Percentiles rank a stretch among this genome's conserved stretches.
These are phyloP conservation scores for Coelopa pilipes DNA, from an alignment of 2,888 invertebrate genomes.

Conservation along the genomic window DNA sequence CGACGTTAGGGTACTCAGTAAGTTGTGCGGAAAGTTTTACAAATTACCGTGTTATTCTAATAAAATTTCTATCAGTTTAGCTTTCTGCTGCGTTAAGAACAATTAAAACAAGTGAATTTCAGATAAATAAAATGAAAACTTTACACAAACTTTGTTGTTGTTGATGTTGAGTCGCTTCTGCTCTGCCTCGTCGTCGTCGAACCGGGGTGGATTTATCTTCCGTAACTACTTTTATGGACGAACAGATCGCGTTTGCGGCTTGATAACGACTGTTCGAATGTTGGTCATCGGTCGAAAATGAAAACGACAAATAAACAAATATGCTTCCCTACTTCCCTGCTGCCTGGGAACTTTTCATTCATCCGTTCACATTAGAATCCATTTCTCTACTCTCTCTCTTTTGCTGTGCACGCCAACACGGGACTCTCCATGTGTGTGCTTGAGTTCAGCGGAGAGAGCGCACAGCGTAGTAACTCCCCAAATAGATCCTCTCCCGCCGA, in stretches of 20 bases:
- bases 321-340: slow-evolving; percentile 7
- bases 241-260: slow-evolving; percentile 36
- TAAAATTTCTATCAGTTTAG: too few relatives aligned
- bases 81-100: too few relatives aligned
- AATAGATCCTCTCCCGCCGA: background rate
- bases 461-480: background rate
- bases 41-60: too few relatives aligned
- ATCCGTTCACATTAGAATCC: background rate
- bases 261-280: slow-evolving; percentile 41
- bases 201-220: background rate
- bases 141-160: too few relatives aligned
- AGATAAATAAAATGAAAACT: too few relatives aligned
- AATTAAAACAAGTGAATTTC: too few relatives aligned
- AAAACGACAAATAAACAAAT: slow-evolving; percentile 8
- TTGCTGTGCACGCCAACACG: background rate
- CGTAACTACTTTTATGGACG: slow-evolving; percentile 4
- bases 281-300: background rate
- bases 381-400: background rate
- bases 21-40: too few relatives aligned
- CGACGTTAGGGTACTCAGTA: too few relatives aligned
- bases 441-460: background rate
- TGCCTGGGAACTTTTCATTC: slow-evolving; percentile 19
- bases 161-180: too few relatives aligned
- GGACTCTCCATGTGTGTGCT: background rate
- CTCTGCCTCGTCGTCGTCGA: background rate